Percentiles rank a stretch among this genome's conserved stretches.
These are phyloP conservation scores for Myotis daubentonii DNA, from an alignment of 2,797 vertebrate species.

Conservation along the genomic window DNA sequence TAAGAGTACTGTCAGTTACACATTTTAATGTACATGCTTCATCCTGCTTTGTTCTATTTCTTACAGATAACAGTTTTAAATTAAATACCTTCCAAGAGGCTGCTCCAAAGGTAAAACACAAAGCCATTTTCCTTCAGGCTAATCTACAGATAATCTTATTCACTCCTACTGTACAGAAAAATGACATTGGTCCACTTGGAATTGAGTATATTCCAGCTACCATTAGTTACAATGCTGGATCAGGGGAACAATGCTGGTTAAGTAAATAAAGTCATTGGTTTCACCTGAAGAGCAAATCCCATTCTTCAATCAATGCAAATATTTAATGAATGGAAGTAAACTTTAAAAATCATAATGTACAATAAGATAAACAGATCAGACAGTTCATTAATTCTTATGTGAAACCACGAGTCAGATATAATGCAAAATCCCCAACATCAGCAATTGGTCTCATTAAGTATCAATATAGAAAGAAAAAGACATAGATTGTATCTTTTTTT, in stretches of 20 bases:
- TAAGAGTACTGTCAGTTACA: constrained; percentile 54
- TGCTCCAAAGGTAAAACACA: constrained; percentile 66
- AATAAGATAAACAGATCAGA: constrained; percentile 42
- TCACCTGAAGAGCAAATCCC: constrained; percentile 33
- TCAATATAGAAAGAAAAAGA: constrained; percentile 25
- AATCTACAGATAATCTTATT: constrained; percentile 60
- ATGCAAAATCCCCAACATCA: constrained; percentile 16
- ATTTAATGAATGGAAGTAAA: constrained; percentile 51
- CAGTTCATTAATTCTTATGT: constrained; percentile 27
- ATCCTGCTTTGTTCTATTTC: constrained; percentile 65
- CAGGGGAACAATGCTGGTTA: background rate
- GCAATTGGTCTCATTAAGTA: constrained; percentile 39
- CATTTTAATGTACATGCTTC: constrained; percentile 45
- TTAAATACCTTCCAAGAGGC: constrained; percentile 56
- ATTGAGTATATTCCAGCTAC: constrained; percentile 46
- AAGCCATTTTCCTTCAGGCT: constrained; percentile 60
- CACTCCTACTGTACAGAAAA: constrained; percentile 48
- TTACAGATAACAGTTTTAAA: constrained; percentile 66
- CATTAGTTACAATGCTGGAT: constrained; percentile 11
- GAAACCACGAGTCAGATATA: constrained; percentile 21
- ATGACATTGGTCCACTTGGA: constrained; percentile 29
- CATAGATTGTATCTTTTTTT: background rate
- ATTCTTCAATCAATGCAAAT: constrained; percentile 57
- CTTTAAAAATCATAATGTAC: constrained; percentile 52
- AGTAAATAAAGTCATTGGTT: constrained; percentile 50